phyloP scores from a whole-genome alignment of 2,888 invertebrate genomes.

The Rambutsinella grinnellia region DNA sequence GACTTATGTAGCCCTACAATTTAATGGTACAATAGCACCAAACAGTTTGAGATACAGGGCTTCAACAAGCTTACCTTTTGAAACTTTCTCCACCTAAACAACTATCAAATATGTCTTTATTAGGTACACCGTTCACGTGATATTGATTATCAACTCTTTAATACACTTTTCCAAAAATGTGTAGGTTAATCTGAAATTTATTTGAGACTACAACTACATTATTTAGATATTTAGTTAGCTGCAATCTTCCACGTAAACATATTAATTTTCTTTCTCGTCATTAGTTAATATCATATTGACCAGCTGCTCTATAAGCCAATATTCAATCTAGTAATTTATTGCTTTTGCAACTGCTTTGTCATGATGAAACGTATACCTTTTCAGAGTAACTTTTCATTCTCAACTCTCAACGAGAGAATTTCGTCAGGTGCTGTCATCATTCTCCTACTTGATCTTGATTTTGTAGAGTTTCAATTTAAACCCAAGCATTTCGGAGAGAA shows the following conservation, averaged over 20 bases:
- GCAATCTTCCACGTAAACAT: not conserved
- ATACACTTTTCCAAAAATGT: not conserved
- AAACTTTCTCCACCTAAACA: no score
- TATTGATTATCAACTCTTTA: not conserved
- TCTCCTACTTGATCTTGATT: conserved; percentile 85
- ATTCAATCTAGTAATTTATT: no score
- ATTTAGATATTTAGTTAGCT: not conserved
- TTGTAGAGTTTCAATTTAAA: conserved; percentile 97
- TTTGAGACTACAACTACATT: not conserved
- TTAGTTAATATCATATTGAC: not conserved
- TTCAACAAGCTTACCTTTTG: no score
- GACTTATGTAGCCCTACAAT: not conserved
- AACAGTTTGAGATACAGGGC: not conserved
- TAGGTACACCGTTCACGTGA: not conserved
- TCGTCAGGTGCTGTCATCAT: not conserved
- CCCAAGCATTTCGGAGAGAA: conserved; percentile 95
- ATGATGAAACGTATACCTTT: no score
- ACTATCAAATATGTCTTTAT: not conserved
- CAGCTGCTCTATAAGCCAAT: no score
- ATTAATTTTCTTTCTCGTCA: not conserved
- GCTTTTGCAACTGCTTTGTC: no score
- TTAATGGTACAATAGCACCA: not conserved
- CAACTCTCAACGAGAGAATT: not conserved
- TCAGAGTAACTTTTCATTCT: no score
- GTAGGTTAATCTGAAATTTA: not conserved